Conservation (phyloP, 2,888 invertebrate species). For the Urechis unicinctus region DNA sequence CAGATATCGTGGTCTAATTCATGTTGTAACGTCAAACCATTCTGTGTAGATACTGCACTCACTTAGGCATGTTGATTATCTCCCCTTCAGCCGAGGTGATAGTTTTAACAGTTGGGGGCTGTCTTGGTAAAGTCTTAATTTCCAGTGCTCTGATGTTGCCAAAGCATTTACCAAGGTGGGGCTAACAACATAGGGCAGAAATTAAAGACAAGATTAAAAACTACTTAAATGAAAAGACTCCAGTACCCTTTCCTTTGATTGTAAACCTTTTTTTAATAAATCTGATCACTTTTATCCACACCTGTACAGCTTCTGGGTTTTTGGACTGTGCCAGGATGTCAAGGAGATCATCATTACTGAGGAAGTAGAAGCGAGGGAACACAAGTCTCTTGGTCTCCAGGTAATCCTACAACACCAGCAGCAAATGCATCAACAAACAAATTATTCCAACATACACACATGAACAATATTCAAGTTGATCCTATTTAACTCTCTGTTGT, state of each 20-base stretch:
- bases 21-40: slow-evolving; percentile 1
- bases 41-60: neutral
- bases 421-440: neutral
- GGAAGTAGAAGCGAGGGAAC: slow-evolving; percentile 50
- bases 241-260: no score
- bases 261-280: neutral
- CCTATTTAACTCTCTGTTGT: no score
- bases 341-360: slow-evolving; percentile 49
- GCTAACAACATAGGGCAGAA: slow-evolving; percentile 24
- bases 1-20: neutral
- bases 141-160: slow-evolving; percentile 47
- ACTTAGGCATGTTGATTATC: slow-evolving; percentile 47
- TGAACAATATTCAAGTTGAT: no score
- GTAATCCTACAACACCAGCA: slow-evolving; percentile 44
- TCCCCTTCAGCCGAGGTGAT: slow-evolving; percentile 48
- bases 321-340: slow-evolving; percentile 49
- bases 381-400: slow-evolving; percentile 49
- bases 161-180: slow-evolving; percentile 50
- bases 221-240: no score
- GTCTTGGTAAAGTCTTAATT: slow-evolving; percentile 38
- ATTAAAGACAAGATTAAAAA: neutral
- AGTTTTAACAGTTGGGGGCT: slow-evolving; percentile 43
- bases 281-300: no score
- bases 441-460: no score
- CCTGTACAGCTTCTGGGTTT: slow-evolving; percentile 49